A percentile compares a stretch with the other conserved stretches of the same genome.
phyloP scores from a whole-genome alignment of 2,888 invertebrate genomes.

The Alviniconcha strummeri region DNA sequence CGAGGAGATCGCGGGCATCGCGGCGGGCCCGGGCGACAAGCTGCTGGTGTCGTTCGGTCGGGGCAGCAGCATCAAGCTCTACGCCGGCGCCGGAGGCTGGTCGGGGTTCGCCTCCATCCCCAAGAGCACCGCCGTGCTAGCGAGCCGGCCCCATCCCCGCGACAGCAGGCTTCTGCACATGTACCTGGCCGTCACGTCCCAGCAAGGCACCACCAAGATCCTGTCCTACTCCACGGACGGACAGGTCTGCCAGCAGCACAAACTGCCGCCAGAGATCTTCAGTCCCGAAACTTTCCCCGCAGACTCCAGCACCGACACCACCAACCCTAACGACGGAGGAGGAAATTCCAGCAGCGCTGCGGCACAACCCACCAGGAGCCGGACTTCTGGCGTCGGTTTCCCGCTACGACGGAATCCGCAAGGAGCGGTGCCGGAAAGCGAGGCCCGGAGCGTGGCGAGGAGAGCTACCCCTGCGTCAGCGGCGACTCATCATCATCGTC shows the following conservation, averaged over 20 bases:
- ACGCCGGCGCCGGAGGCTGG: conserved; percentile 28
- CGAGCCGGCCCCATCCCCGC: conserved; percentile 1
- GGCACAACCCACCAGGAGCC: background rate
- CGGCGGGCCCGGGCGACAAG: conserved; percentile 29
- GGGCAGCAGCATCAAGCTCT: conserved; percentile 33
- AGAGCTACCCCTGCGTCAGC: background rate
- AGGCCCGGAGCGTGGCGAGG: too few relatives aligned
- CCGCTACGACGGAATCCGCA: too few relatives aligned
- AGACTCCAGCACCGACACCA: background rate
- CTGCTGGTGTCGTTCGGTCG: conserved; percentile 35
- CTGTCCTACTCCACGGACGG: conserved; percentile 29
- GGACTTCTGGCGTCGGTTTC: background rate
- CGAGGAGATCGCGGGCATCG: conserved; percentile 29
- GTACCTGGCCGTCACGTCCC: conserved; percentile 22
- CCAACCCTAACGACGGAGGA: background rate
- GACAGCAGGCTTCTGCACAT: conserved; percentile 17
- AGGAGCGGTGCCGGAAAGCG: too few relatives aligned
- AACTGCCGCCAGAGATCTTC: conserved; percentile 18
- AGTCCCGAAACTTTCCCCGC: background rate
- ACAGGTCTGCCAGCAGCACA: conserved; percentile 20
- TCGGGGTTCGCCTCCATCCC: conserved; percentile 27
- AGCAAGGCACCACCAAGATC: conserved; percentile 16
- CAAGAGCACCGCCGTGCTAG: conserved; percentile 18
- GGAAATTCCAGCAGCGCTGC: background rate
- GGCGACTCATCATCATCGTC: background rate